These are phyloP conservation scores for Eilema sororculum DNA, from an alignment of 2,888 invertebrate species.

Conservation along the genomic window DNA sequence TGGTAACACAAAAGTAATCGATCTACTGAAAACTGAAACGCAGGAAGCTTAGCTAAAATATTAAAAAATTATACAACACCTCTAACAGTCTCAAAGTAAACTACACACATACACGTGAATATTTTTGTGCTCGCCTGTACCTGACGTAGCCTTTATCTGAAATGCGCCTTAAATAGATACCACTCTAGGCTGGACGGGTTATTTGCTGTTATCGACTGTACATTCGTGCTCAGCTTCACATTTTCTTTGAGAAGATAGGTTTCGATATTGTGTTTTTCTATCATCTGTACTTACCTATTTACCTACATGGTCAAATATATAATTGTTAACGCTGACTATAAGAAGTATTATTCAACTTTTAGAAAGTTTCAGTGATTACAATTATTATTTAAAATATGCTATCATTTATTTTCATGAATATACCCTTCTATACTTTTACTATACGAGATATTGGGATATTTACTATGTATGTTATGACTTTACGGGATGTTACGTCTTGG, in stretches of 20 bases:
- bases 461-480: too few species aligned
- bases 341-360: background rate
- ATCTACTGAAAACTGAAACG: too few species aligned
- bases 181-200: conserved; percentile 46
- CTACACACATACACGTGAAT: conserved; percentile 27
- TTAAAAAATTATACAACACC: conserved; percentile 26
- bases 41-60: conserved; percentile 24
- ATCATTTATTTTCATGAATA: too few species aligned
- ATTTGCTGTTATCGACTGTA: conserved; percentile 45
- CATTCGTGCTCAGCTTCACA: background rate
- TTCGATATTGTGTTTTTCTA: background rate
- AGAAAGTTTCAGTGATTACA: too few species aligned
- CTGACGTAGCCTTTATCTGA: conserved; percentile 28
- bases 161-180: conserved; percentile 44
- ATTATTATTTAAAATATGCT: too few species aligned
- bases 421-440: too few species aligned
- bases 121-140: conserved; percentile 37
- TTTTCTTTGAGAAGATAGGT: conserved; percentile 4
- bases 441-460: too few species aligned
- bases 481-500: too few species aligned
- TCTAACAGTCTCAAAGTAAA: conserved; percentile 35
- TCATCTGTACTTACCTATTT: too few species aligned
- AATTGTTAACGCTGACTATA: background rate
- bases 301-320: background rate
- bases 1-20: background rate